phyloP scores from a whole-genome alignment of 2,888 invertebrate species.

The Taenaris catops region DNA sequence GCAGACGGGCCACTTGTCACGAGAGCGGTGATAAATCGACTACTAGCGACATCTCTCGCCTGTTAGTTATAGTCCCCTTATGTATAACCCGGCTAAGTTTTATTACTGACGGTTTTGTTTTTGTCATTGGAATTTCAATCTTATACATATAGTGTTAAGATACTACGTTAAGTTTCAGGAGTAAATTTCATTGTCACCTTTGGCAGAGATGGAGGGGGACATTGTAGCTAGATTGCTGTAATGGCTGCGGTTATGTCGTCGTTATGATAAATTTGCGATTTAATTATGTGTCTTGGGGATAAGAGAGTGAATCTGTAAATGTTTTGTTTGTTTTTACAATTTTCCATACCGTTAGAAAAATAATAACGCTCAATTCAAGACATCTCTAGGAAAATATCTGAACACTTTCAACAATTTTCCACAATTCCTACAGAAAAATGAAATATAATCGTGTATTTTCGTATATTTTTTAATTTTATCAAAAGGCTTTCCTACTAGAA shows the following conservation, averaged over 20 bases:
- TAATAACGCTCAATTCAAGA: too few relatives aligned
- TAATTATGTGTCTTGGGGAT: conserved; percentile 51
- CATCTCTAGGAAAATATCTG: too few relatives aligned
- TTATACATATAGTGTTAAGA: too few relatives aligned
- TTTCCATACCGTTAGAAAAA: too few relatives aligned
- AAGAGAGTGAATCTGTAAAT: conserved; percentile 31
- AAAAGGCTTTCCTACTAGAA: too few relatives aligned
- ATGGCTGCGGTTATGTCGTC: conserved; percentile 51
- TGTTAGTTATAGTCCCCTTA: conserved; percentile 71
- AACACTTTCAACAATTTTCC: too few relatives aligned
- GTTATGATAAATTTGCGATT: conserved; percentile 60
- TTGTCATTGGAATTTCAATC: conserved; percentile 18
- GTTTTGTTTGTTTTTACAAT: conserved; percentile 26
- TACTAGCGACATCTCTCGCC: conserved; percentile 58
- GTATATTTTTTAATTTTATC: too few relatives aligned
- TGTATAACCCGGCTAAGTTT: conserved; percentile 35
- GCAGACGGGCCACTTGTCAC: conserved; percentile 72
- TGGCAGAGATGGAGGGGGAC: conserved; percentile 38
- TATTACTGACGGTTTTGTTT: background rate
- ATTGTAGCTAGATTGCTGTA: conserved; percentile 45
- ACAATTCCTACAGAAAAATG: too few relatives aligned
- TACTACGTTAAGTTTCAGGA: conserved; percentile 6
- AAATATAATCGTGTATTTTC: too few relatives aligned
- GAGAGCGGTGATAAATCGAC: conserved; percentile 70
- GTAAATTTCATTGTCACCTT: conserved; percentile 3